A percentile compares a stretch with the other conserved stretches of the same genome.
phyloP scores from a whole-genome alignment of 2,113 vertebrate genomes.

The Atrichornis clamosus region DNA sequence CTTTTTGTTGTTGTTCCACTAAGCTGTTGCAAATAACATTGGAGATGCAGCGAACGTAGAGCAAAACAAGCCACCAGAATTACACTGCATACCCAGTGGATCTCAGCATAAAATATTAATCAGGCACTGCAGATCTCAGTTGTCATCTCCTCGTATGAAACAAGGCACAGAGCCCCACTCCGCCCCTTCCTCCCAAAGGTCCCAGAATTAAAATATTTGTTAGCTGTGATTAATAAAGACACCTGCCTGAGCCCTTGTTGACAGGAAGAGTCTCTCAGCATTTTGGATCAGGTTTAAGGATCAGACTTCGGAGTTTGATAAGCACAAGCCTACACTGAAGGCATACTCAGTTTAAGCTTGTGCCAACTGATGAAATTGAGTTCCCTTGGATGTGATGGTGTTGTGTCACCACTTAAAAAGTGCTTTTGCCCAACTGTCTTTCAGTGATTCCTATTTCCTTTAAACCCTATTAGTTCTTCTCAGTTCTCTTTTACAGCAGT shows the following conservation, averaged over 20 bases:
- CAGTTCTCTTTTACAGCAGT: not conserved
- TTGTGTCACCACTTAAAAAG: not conserved
- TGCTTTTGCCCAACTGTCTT: not conserved
- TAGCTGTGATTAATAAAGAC: slow-evolving; percentile 15
- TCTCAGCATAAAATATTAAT: slow-evolving; percentile 74
- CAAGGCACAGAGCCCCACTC: not conserved
- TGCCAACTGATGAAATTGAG: not conserved
- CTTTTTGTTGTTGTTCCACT: not conserved
- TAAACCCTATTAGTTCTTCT: not conserved
- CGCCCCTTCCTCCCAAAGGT: not conserved
- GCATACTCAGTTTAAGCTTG: not conserved
- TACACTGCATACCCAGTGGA: slow-evolving; percentile 64
- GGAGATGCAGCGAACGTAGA: slow-evolving; percentile 9
- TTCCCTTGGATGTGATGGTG: not conserved
- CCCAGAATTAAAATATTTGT: slow-evolving; percentile 29
- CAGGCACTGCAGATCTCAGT: slow-evolving; percentile 68
- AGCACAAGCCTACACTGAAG: not conserved
- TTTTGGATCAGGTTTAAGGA: not conserved
- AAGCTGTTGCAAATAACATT: slow-evolving; percentile 27
- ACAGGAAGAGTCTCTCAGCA: not conserved
- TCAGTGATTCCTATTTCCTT: not conserved
- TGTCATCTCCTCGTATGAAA: slow-evolving; percentile 39
- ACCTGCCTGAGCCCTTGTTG: not conserved
- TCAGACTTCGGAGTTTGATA: not conserved
- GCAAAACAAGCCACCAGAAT: slow-evolving; percentile 44